Conservation (phyloP, 2,888 invertebrate species). For the Catocala nupta region DNA sequence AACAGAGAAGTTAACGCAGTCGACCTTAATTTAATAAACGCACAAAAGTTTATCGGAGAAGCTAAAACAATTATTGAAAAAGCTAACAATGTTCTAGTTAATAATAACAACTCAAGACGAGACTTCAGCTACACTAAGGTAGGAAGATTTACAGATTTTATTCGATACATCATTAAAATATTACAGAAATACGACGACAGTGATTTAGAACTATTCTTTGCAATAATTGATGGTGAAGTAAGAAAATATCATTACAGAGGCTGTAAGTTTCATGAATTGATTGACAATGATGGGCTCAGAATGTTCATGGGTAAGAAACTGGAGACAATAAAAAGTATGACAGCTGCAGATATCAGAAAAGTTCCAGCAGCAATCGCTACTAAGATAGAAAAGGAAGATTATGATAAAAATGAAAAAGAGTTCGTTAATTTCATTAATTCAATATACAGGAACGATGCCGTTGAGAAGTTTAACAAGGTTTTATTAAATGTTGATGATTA, state of each 20-base stretch:
- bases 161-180: conserved; percentile 47
- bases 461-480: conserved; percentile 46
- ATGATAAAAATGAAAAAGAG: conserved; percentile 26
- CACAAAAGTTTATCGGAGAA: too few relatives aligned
- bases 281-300: conserved; percentile 47
- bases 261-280: conserved; percentile 57
- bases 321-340: conserved; percentile 35
- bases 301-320: conserved; percentile 51
- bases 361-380: conserved; percentile 38
- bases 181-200: conserved; percentile 57
- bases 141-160: conserved; percentile 61
- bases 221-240: conserved; percentile 56
- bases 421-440: conserved; percentile 60
- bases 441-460: conserved; percentile 52
- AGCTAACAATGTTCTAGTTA: conserved; percentile 51
- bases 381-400: conserved; percentile 36
- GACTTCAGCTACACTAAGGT: neutral
- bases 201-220: conserved; percentile 56
- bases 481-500: conserved; percentile 55
- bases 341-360: conserved; percentile 44
- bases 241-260: conserved; percentile 58
- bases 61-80: conserved; percentile 47
- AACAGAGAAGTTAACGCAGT: too few relatives aligned
- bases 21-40: too few relatives aligned
- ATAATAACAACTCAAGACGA: conserved; percentile 18